Evolutionary conservation across 2,888 invertebrate species (phyloP).

Genomic region (Sarcophaga variegata): DNA sequence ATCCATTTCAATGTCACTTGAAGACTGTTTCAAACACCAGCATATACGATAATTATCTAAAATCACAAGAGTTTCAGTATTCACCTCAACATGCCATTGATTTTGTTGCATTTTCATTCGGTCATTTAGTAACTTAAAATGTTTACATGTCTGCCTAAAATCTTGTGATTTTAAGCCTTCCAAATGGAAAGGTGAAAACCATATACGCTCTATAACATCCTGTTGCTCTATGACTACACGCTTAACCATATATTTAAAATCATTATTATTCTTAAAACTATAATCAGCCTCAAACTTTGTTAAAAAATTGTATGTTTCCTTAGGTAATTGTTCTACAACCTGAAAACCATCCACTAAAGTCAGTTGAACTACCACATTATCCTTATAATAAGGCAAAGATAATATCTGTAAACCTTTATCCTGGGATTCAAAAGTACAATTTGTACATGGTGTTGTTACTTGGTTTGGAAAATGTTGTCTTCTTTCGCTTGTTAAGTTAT

Average conservation of each 20-base stretch:
- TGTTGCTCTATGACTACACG: slow-evolving; percentile 28
- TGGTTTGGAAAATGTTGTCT: slow-evolving; percentile 10
- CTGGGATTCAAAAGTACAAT: slow-evolving; percentile 64
- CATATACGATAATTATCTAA: slow-evolving; percentile 89
- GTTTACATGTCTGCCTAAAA: slow-evolving; percentile 84
- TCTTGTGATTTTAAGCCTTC: slow-evolving; percentile 82
- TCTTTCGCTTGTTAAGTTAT: slow-evolving; percentile 77
- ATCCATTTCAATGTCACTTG: slow-evolving; percentile 30
- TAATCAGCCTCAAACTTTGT: slow-evolving; percentile 24
- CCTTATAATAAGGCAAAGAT: slow-evolving; percentile 41
- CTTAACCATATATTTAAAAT: slow-evolving; percentile 32
- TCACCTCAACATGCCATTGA: slow-evolving; percentile 84
- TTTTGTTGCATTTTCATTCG: slow-evolving; percentile 82
- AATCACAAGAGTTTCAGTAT: slow-evolving; percentile 86
- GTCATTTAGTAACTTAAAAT: slow-evolving; percentile 82
- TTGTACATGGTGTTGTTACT: slow-evolving; percentile 49
- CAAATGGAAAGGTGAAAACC: slow-evolving; percentile 57
- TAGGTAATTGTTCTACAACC: slow-evolving; percentile 15
- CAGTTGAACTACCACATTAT: slow-evolving; percentile 24
- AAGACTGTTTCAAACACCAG: slow-evolving; percentile 81
- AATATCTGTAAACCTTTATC: slow-evolving; percentile 63
- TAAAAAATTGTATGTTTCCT: slow-evolving; percentile 46
- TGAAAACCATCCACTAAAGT: slow-evolving; percentile 47
- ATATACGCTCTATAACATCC: slow-evolving; percentile 41
- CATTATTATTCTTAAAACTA: slow-evolving; percentile 35